These are phyloP conservation scores for Gobius niger DNA, from an alignment of 2,113 vertebrate species.

Conservation along the genomic window DNA sequence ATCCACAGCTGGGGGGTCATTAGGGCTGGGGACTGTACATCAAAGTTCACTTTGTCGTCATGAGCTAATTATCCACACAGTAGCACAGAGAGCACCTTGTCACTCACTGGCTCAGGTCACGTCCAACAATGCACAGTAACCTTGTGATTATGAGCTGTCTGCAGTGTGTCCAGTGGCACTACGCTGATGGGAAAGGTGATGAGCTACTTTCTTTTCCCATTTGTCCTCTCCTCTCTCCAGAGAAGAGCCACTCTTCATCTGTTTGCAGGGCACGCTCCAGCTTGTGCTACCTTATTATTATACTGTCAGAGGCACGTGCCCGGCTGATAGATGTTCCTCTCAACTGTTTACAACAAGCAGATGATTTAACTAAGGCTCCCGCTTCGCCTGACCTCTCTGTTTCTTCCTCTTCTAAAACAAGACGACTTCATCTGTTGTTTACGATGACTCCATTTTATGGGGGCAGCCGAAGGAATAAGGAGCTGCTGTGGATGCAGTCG, in stretches of 20 bases:
- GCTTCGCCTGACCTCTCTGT: slow-evolving; percentile 61
- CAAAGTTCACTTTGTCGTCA: slow-evolving; percentile 75
- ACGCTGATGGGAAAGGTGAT: slow-evolving; percentile 62
- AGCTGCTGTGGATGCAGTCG: slow-evolving; percentile 14
- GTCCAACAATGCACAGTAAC: slow-evolving; percentile 70
- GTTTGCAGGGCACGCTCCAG: slow-evolving; percentile 67
- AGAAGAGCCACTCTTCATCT: slow-evolving; percentile 67
- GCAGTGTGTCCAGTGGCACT: slow-evolving; percentile 44
- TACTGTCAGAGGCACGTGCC: slow-evolving; percentile 74
- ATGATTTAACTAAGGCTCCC: slow-evolving; percentile 72
- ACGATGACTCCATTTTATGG: slow-evolving; percentile 65
- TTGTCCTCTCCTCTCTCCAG: slow-evolving; percentile 43
- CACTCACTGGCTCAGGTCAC: slow-evolving; percentile 64
- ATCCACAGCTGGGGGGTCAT: slow-evolving; percentile 64
- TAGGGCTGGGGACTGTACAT: slow-evolving; percentile 64
- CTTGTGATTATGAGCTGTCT: slow-evolving; percentile 62
- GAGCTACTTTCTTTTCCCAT: slow-evolving; percentile 56
- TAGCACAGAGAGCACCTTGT: slow-evolving; percentile 66
- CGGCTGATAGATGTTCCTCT: slow-evolving; percentile 73
- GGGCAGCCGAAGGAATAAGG: slow-evolving; percentile 33
- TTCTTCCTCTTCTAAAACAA: slow-evolving; percentile 58
- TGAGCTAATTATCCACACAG: slow-evolving; percentile 71
- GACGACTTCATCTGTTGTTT: slow-evolving; percentile 70
- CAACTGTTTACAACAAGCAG: slow-evolving; percentile 73
- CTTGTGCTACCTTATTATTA: slow-evolving; percentile 72